Conservation (phyloP, 2,888 invertebrate genomes). For the Callosobruchus maculatus region DNA sequence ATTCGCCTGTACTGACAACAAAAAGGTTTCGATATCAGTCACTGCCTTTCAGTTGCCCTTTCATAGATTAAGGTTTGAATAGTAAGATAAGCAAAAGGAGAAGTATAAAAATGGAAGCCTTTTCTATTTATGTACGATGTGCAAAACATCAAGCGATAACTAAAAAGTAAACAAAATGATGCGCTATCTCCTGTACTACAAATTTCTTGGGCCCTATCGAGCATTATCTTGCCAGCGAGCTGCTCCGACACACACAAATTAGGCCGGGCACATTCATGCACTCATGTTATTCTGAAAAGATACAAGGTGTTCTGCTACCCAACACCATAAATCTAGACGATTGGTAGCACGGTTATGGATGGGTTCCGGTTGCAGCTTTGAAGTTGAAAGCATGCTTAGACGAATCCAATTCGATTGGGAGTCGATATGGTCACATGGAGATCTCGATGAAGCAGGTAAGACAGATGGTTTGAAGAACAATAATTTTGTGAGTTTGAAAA, state of each 20-base stretch:
- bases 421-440: neutral
- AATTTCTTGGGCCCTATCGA: neutral
- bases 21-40: too few species aligned
- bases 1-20: too few species aligned
- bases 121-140: too few species aligned
- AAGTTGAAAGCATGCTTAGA: neutral
- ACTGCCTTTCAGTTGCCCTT: too few species aligned
- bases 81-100: too few species aligned
- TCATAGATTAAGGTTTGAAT: too few species aligned
- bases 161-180: too few species aligned
- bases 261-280: neutral
- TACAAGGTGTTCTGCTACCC: neutral
- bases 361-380: neutral
- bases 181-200: neutral
- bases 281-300: neutral
- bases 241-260: neutral
- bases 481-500: too few species aligned
- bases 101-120: too few species aligned
- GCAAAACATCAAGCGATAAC: too few species aligned
- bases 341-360: neutral
- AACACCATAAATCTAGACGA: neutral
- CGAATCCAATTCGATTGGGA: neutral
- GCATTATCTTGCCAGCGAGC: neutral
- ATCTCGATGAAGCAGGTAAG: neutral
- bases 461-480: neutral